Base-by-base conservation (phyloP, 23 tunicate species). In the Pegea sp. region DNA sequence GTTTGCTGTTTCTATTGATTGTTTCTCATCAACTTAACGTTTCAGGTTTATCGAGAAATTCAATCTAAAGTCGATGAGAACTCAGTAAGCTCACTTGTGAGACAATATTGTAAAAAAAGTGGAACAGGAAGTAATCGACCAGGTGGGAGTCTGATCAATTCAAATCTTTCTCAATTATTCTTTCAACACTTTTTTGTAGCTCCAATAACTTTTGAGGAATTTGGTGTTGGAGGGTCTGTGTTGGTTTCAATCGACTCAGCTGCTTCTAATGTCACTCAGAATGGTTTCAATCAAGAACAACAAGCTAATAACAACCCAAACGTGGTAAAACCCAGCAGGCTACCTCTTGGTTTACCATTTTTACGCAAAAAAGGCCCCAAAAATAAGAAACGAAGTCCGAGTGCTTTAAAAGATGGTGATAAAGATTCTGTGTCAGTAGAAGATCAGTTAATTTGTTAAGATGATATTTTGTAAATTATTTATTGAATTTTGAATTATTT, bases 41-140 rank as follows among this genome's bases (percentile, higher is more conserved):
- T 33, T 3, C 33, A 76, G 88, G 95, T 84, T 25, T 76, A 84
- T 43, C 81, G 69, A 44, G 95, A 84, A 34, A 64, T 84, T 31
- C 68, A 72, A 58, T 34, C 68, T 29, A 77, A 84, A 44, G 66
- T 74, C 1, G 64, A 52, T 58, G 95, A 84, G 48, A 67, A 63
- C 49, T 56, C 76, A 1, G 56, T 58, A 1, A 76, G 38, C 24
- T 48, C 42, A 5, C 60, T 84, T 29, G 21, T 84, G 1, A 69
- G 68, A 29, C 71, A 68, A 30, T 84, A 55, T 54, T 51, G 76
- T 43, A 68, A 84, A 34, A 34, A 53, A 49, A 84, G 68, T 62
- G 95, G 84, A 4, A 84, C 95, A 5, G 95, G 95, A 29, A 62
- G 68, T 3, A 77, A 84, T 53, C 71, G 73, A 44, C 95, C 95